Conservation (phyloP, 2,888 invertebrate species). For the Vanessa cardui region DNA sequence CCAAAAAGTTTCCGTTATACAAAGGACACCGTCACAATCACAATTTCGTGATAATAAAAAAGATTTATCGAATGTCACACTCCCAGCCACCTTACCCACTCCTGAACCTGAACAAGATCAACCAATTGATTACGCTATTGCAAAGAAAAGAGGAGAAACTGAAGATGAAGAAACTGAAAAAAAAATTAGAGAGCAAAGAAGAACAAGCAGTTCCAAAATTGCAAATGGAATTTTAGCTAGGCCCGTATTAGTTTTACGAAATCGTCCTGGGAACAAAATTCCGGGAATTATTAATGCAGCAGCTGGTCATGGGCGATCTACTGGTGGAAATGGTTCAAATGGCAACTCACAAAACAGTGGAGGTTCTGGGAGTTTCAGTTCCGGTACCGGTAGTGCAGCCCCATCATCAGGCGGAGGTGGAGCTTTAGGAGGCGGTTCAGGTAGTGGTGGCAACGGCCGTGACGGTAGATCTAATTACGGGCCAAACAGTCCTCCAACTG, state of each 20-base stretch:
- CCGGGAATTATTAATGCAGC: conserved; percentile 88
- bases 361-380: conserved; percentile 79
- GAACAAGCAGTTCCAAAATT: conserved; percentile 86
- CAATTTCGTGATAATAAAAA: conserved; percentile 77
- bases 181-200: conserved; percentile 86
- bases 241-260: conserved; percentile 81
- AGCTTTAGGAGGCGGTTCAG: conserved; percentile 86
- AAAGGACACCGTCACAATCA: conserved; percentile 87
- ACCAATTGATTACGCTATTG: conserved; percentile 94
- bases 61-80: conserved; percentile 73
- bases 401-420: conserved; percentile 84
- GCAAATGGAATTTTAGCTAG: conserved; percentile 80
- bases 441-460: conserved; percentile 90
- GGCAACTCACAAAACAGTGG: conserved; percentile 79
- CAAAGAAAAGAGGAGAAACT: conserved; percentile 88
- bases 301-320: conserved; percentile 90
- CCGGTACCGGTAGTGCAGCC: conserved; percentile 80
- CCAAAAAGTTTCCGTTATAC: conserved; percentile 90
- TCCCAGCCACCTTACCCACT: conserved; percentile 77
- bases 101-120: conserved; percentile 90
- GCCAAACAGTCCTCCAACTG: conserved; percentile 93
- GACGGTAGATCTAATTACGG: conserved; percentile 94
- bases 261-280: conserved; percentile 82
- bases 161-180: conserved; percentile 87
- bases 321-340: conserved; percentile 81